These are phyloP conservation scores for Rhogogaster chlorosoma DNA, from an alignment of 2,888 invertebrate genomes.

Conservation along the genomic window DNA sequence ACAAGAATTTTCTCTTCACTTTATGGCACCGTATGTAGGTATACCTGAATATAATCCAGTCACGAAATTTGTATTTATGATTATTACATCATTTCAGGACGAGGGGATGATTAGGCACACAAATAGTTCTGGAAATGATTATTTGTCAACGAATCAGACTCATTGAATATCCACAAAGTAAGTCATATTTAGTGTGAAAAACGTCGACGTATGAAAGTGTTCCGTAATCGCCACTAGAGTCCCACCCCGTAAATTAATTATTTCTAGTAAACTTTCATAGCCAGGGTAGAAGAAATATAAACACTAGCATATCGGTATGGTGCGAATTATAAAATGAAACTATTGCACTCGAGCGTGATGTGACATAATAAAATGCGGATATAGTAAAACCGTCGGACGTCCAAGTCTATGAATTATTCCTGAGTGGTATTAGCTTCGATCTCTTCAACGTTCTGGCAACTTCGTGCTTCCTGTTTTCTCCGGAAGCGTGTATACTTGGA, in stretches of 20 bases:
- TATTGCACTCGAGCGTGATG: neutral
- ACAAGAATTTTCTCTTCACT: neutral
- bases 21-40: neutral
- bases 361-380: neutral
- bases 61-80: neutral
- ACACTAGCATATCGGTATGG: neutral
- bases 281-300: neutral
- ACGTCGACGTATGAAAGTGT: neutral
- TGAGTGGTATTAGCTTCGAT: conserved; percentile 20
- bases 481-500: conserved; percentile 32
- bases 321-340: neutral
- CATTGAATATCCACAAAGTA: neutral
- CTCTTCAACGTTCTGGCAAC: neutral
- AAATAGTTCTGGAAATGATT: neutral
- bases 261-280: neutral
- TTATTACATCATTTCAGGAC: neutral
- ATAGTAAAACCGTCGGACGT: neutral
- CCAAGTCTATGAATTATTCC: conserved; percentile 13
- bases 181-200: neutral
- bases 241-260: neutral
- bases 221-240: no score
- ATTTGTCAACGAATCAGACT: neutral
- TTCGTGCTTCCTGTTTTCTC: conserved; percentile 42
- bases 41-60: no score
- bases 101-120: neutral